Base-by-base conservation (phyloP, 2,888 invertebrate species). In the Cremastobaeus sp. region DNA sequence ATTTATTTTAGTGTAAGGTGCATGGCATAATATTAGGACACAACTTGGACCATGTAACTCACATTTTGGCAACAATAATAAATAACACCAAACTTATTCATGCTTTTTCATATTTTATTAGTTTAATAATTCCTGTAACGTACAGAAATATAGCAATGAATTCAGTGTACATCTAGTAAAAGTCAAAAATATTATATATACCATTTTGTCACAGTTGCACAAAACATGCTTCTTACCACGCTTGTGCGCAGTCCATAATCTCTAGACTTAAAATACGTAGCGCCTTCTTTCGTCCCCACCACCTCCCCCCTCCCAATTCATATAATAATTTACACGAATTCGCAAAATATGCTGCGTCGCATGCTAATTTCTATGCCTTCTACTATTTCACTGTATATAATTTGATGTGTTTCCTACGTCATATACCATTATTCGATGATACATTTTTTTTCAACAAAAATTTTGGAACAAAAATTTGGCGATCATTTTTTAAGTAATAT, bases 231-330 rank as follows among this genome's bases (percentile, higher is more conserved):
- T 14, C 12, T 39, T 20, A 62, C 71, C 64, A 71, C 71, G 71
- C 71, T 57, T 71, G 71, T 71, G 71, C 64, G 64, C 64, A 71
- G 71, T 71, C 71, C 57, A 64, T 71, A 71, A 71, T 71, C 71
- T 71, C 71, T 57, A 64, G 57, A 64, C 64, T 71, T 71, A 71
- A 71, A 71, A 71, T 71, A 71, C 45, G 32, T 57, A 64, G 57
- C 71, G 57, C 64, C 50, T 48, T 55, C 14, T 8, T 52, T 12
- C 25, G 8, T n/a, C n/a, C n/a, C n/a, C n/a, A n/a, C n/a, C n/a
- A n/a, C n/a, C n/a, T n/a, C 5, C 9, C 20, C 25, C 18, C 12
- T 39, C 14, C 43, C 52, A 41, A 64, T 64, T 71, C 64, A 47
- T 70, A 55, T 57, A 71, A 64, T 71, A 71, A 71, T 64, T 71